Base-by-base conservation (phyloP, 1,140 invertebrate species). In the Caerostris darwini region DNA sequence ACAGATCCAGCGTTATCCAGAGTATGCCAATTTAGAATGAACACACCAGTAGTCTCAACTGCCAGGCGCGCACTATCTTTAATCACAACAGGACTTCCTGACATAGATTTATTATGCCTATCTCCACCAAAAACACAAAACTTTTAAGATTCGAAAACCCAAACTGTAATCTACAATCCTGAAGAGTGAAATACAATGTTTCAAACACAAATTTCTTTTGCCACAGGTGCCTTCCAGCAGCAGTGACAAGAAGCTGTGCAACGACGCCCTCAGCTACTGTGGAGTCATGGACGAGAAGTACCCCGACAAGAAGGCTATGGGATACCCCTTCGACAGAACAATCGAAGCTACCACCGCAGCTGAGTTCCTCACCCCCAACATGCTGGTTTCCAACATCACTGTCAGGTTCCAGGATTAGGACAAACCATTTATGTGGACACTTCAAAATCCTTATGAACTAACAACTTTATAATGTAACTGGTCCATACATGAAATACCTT, bases 211-310 rank as follows among this genome's bases (percentile, higher is more conserved):
- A 5, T 5, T 77, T 77, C 19, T 34, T 3, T 58, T 1, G 53
- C 54, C 34, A 34, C 19, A 88, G 85, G 92, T 88, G 8, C 10
- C 64, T n/a, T 2, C 77, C 5, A 93, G 14, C 14, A 6, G 10
- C 7, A 5, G 3, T 14, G 69, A 57, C 56, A 77, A 88, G 56
- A 88, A 71, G 14, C 67, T 88, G 7, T 98, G 98, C 95, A 97
- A 97, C 89, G 97, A 98, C 95, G 97, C 97, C 1, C 97, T 97
- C 3, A 97, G 97, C 91, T 98, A 97, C 95, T 98, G 98, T 95
- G 98, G 98, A 10, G 96, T 98, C 87, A 97, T 97, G 7, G 97
- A 98, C 96, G 96, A 97, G 61, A 96, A 97, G 90, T 95, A 94
- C 57, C 94, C 94, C 10, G 94, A 94, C 83, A 94, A 94, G 90